A percentile compares a stretch with the other conserved stretches of the same genome.
Evolutionary conservation across 2,888 invertebrate genomes (phyloP).

Genomic region (Macrophya annulata): DNA sequence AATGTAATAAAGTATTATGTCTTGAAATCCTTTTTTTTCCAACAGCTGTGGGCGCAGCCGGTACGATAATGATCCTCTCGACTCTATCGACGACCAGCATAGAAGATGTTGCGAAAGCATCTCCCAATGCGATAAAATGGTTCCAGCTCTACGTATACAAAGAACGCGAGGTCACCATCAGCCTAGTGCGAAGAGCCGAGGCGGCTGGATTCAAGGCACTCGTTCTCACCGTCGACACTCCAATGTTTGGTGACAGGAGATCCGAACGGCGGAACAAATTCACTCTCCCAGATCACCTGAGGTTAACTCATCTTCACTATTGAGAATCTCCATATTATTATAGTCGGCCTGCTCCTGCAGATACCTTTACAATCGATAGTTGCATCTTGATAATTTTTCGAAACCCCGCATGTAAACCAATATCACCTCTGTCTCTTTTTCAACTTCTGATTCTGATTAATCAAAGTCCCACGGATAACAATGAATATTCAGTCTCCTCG

Average conservation of each 20-base stretch:
- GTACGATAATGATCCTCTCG: slow-evolving; percentile 90
- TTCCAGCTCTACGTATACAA: slow-evolving; percentile 96
- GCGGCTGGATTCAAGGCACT: slow-evolving; percentile 92
- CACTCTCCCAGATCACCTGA: slow-evolving; percentile 89
- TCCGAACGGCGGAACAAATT: slow-evolving; percentile 93
- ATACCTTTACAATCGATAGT: too few species aligned
- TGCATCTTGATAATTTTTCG: too few species aligned
- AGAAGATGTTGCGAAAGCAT: slow-evolving; percentile 91
- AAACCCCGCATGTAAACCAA: too few species aligned
- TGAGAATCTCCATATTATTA: background rate
- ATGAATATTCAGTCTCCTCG: too few species aligned
- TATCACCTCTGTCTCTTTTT: too few species aligned
- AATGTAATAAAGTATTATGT: too few species aligned
- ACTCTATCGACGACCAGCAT: slow-evolving; percentile 93
- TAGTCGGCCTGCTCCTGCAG: too few species aligned
- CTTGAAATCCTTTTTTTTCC: slow-evolving; percentile 60
- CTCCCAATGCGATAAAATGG: slow-evolving; percentile 91
- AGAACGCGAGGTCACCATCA: slow-evolving; percentile 87
- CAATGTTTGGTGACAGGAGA: slow-evolving; percentile 91
- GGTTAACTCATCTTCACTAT: slow-evolving; percentile 76
- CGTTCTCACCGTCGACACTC: slow-evolving; percentile 94
- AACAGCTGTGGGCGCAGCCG: slow-evolving; percentile 88
- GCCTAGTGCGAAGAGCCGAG: slow-evolving; percentile 90
- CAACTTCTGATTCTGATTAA: too few species aligned
- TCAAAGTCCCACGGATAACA: too few species aligned